Base-by-base conservation (phyloP, 1,140 invertebrate genomes). In the Solen grandis region DNA sequence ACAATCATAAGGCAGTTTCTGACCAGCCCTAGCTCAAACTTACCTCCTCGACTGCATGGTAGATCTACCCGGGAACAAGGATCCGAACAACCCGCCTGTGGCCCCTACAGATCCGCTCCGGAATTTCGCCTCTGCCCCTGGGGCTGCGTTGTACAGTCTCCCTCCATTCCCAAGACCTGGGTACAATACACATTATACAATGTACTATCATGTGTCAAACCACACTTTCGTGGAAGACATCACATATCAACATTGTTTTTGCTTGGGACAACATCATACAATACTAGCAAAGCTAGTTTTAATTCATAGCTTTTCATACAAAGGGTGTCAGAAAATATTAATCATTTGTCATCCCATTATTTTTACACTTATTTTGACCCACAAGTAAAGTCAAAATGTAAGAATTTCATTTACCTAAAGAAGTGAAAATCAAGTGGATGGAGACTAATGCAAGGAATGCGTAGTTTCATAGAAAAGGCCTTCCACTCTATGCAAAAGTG, bases 111-210 rank as follows among this genome's bases (percentile, higher is more conserved):
- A 90, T 93, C 95, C 93, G 74, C 95, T 95, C 54, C 96, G 93
- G 80, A 90, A 98, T 92, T 98, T 97, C 46, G 92, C 91, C 93
- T 98, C 97, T 2, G 97, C 97, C 66, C 97, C 97, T 2, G 97
- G 97, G 59, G 97, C 97, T 55, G 96, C 96, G 14, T 96, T 96
- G 93, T 94, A 92, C 54, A 93, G 88, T n/a, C 93, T 84, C 31
- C 91, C 88, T 68, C 84, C 85, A 65, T 86, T 85, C 57, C 84
- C 78, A 59, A 88, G 77, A 62, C 87, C 87, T 89, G 66, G 16
- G 59, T 33, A 50, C 27, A 54, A 27, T n/a, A n/a, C n/a, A n/a
- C n/a, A n/a, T n/a, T n/a, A n/a, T n/a, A 52, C 25, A 55, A 50
- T 22, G 31, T 14, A 19, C 35, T n/a, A n/a, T n/a, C n/a, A n/a